Base-by-base conservation (phyloP, 2,888 invertebrate species). In the Himalopsyche kuldschensis region DNA sequence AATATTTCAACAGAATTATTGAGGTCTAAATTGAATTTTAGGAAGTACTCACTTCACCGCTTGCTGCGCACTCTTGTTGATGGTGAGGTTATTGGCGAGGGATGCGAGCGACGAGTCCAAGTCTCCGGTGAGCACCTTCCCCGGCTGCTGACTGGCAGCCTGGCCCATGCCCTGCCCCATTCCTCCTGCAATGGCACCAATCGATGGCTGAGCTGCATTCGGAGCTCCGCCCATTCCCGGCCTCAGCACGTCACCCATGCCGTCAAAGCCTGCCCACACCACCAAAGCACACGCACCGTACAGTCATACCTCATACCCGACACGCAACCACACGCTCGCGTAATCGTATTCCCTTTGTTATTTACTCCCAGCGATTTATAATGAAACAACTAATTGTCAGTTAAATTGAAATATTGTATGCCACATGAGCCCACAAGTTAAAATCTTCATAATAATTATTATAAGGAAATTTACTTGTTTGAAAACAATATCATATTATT, bases 21-120 rank as follows among this genome's bases (percentile, higher is more conserved):
- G 75, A 27, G 30, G 8, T 75, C 24, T 27, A 3, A 75, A 27
- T 24, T 27, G 4, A n/a, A 55, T 30, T 0, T 20, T 31, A 80
- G 15, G 4, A 63, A 4, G 2, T n/a, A 93, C 95, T 94, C 91
- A 96, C 96, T 96, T 95, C 85, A 93, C 94, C 88, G 93, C 92
- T 78, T 93, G 93, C 79, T 94, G 91, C 47, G 94, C 93, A 87
- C 94, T 94, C 91, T 95, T 96, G 91, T 96, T 96, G 88, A 97
- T 97, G 88, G 95, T 94, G 88, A 99, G 94, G 91, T 98, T 98
- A 91, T 98, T 97, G 86, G 98, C 98, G 88, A 99, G 92, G 87
- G 96, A 96, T 86, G 98, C 98, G 85, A 98, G 94, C 87, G 97
- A 98, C 87, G 97, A 96, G 90, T 99, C 98, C 90, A 99, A 92